Conservation (phyloP, 2,797 vertebrate species). For the Acropternis orthonyx region DNA sequence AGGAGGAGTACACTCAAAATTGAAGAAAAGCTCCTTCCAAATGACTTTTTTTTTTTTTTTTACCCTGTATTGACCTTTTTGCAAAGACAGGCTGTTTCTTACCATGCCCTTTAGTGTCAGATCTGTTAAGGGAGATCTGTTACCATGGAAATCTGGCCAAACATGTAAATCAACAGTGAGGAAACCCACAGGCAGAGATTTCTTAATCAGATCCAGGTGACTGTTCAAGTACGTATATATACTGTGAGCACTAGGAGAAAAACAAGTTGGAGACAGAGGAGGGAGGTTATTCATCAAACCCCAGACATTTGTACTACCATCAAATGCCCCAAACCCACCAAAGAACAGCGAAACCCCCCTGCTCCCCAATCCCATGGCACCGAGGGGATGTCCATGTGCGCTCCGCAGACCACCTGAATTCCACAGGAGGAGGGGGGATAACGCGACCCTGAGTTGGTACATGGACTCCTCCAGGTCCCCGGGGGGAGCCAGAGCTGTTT, state of each 20-base stretch:
- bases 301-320: conserved; percentile 60
- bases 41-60: not conserved
- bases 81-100: conserved; percentile 77
- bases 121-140: conserved; percentile 94
- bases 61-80: conserved; percentile 60
- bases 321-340: conserved; percentile 34
- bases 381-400: not conserved
- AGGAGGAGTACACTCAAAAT: conserved; percentile 4
- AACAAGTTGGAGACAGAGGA: conserved; percentile 48
- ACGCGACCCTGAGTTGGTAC: not conserved
- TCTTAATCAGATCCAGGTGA: conserved; percentile 85
- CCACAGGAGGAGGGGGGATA: not conserved
- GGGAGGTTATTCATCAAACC: conserved; percentile 66
- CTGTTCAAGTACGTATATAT: conserved; percentile 89
- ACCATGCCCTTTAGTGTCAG: conserved; percentile 93
- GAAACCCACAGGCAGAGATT: conserved; percentile 82
- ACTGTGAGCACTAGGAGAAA: conserved; percentile 80
- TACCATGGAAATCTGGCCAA: conserved; percentile 98
- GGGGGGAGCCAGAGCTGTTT: not conserved
- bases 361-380: not conserved
- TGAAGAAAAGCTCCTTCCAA: conserved; percentile 35
- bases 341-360: not conserved
- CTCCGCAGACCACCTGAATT: not conserved
- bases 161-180: conserved; percentile 90
- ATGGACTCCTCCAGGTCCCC: not conserved